Evolutionary conservation across 2,888 invertebrate genomes (phyloP), one percentile per base, ranked within the genome.

Genomic region (Gortyna flavago): DNA sequence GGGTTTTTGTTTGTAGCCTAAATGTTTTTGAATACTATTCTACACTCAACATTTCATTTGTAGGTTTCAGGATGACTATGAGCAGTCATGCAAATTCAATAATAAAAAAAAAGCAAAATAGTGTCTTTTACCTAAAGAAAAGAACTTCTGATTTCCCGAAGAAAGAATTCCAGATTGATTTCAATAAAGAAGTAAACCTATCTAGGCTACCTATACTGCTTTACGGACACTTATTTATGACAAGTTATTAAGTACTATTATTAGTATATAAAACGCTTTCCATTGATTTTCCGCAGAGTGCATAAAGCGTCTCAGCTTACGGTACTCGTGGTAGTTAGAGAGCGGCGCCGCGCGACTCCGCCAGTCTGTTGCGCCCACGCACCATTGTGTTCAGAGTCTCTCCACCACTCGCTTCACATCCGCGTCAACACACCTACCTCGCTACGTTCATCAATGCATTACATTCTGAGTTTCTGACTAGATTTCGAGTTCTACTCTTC

Each of bases 251-350:
- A n/a, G n/a, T n/a, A 57, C 59, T 44, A 64, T 68, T 81, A 81
- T 74, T 25, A 57, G 57, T 73, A 41, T 35, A n/a, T 48, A 72
- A 35, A 80, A 72, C 64, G 75, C 51, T 82, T 80, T 82, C 61
- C 75, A 86, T 78, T 75, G 72, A 81, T 88, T 85, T 82, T 79
- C 80, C 72, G 72, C 77, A 51, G 71, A 77, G 83, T 71, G 78
- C 79, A 86, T 85, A 81, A 82, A 86, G 69, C 83, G 87, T 86
- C 80, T 90, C 87, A 81, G 89, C 90, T 93, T 94, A 95, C 95
- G 95, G 95, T 95, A 95, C 94, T 94, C 93, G 83, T 93, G 92
- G 91, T 92, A 91, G 91, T 85, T 84, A 91, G 89, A 79, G 89
- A 88, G 87, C 75, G 82, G 87, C 85, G 87, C 86, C 86, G 86